These are phyloP conservation scores for Trachops cirrhosus DNA, from an alignment of 2,797 vertebrate genomes.

Conservation along the genomic window DNA sequence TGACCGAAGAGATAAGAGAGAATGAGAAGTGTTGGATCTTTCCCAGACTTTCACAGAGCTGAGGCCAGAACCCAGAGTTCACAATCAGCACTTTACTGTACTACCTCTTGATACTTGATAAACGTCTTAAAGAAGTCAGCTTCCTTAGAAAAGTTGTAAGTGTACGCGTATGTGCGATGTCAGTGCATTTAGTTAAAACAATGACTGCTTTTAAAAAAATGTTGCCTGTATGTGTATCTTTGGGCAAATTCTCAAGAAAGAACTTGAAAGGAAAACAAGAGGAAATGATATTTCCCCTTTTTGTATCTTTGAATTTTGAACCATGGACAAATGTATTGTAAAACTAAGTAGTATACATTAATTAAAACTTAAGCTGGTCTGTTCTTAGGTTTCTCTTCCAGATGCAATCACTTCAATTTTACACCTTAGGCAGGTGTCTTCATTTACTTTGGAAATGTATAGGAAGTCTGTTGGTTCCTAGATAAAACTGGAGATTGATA, in stretches of 20 bases:
- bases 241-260: background rate
- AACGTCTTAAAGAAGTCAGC: background rate
- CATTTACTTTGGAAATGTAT: background rate
- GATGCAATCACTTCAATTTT: background rate
- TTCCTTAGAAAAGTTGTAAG: background rate
- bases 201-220: background rate
- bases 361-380: background rate
- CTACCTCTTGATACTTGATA: background rate
- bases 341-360: background rate
- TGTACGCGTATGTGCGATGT: background rate
- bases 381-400: background rate
- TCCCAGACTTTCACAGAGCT: background rate
- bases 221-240: background rate
- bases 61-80: background rate
- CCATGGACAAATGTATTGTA: background rate
- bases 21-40: background rate
- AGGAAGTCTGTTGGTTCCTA: background rate
- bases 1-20: background rate
- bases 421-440: background rate
- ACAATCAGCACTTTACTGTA: background rate
- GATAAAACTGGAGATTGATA: background rate
- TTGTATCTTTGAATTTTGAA: constrained; percentile 24
- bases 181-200: background rate
- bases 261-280: constrained; percentile 1
- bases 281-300: background rate